phyloP scores from a whole-genome alignment of 2,888 invertebrate genomes.

The Sepioteuthis lessoniana region DNA sequence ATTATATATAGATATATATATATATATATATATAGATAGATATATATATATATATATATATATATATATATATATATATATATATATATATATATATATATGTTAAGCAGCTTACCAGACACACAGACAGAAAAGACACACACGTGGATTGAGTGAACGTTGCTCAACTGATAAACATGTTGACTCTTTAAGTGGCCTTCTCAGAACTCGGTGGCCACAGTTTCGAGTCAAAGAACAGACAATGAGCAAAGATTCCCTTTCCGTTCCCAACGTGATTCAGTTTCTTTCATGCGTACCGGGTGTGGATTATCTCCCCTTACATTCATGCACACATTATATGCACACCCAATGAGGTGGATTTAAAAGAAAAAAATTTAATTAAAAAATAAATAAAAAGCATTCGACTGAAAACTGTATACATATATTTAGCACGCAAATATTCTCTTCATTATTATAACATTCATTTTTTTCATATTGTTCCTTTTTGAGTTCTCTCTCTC shows the following conservation, averaged over 20 bases:
- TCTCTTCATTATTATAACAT: not conserved
- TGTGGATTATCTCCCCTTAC: not conserved
- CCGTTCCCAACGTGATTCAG: not conserved
- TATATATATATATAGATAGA: no score
- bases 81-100: no score
- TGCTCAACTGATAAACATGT: not conserved
- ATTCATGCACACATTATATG: not conserved
- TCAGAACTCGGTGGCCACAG: not conserved
- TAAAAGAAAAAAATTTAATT: not conserved
- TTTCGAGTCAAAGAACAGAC: not conserved
- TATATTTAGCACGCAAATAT: constrained; percentile 17
- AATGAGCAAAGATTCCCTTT: not conserved
- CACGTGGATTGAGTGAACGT: not conserved
- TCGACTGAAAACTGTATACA: not conserved
- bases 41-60: no score
- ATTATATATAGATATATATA: no score
- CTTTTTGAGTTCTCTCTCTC: not conserved
- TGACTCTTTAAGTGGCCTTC: not conserved
- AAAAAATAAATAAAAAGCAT: no score
- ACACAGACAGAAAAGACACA: not conserved
- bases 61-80: no score
- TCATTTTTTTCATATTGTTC: not conserved
- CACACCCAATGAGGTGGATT: not conserved
- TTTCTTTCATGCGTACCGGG: not conserved
- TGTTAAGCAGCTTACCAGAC: no score